A percentile compares a stretch with the other conserved stretches of the same genome.
Conservation (phyloP, 2,888 invertebrate genomes). For the Trachelus iudaicus region DNA sequence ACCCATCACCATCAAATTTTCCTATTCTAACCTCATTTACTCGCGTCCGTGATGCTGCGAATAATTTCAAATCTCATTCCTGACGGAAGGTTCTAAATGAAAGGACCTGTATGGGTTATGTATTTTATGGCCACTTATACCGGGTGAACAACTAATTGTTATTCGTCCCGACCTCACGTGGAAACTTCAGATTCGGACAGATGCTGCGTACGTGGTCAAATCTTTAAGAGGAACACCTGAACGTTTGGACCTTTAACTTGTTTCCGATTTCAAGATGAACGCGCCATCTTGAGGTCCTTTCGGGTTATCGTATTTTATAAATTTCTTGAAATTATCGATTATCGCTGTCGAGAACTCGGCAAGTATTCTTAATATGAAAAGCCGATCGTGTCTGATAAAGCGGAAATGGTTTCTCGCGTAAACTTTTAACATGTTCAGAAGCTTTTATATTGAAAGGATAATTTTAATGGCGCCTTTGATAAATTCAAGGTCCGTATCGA, state of each 20-base stretch:
- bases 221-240: constrained; percentile 56
- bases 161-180: constrained; percentile 48
- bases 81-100: constrained; percentile 37
- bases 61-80: constrained; percentile 49
- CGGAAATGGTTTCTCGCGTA: neutral
- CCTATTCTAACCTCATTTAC: constrained; percentile 30
- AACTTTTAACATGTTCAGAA: neutral
- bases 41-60: constrained; percentile 26
- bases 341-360: neutral
- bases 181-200: constrained; percentile 53
- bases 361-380: neutral
- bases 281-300: neutral
- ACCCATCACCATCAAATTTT: constrained; percentile 18
- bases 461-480: neutral
- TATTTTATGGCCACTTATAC: constrained; percentile 54
- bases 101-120: constrained; percentile 57
- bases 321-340: neutral
- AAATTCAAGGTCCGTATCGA: neutral
- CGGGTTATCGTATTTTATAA: neutral
- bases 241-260: neutral
- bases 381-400: neutral
- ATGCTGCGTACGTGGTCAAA: constrained; percentile 60
- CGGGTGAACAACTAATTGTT: constrained; percentile 61
- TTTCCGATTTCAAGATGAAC: neutral
- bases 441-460: neutral